A percentile compares a stretch with the other conserved stretches of the same genome.
Conservation (phyloP, 2,888 invertebrate genomes). For the Crematogaster levior region DNA sequence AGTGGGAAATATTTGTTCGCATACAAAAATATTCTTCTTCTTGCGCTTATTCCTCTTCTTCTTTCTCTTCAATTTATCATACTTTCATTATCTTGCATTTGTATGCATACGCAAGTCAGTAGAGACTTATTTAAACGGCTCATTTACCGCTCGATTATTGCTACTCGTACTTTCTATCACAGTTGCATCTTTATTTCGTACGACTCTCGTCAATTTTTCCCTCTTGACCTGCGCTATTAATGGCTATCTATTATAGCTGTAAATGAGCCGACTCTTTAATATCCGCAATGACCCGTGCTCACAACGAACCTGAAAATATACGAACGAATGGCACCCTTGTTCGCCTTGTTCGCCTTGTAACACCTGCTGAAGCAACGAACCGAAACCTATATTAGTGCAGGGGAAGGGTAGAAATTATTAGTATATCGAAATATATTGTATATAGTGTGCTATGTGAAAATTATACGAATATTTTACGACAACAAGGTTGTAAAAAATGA, state of each 20-base stretch:
- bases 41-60: background rate
- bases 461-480: background rate
- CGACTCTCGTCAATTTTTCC: conserved; percentile 43
- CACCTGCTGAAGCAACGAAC: conserved; percentile 46
- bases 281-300: conserved; percentile 79
- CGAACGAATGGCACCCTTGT: conserved; percentile 16
- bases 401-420: conserved; percentile 3
- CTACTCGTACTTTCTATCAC: background rate
- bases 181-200: conserved; percentile 6
- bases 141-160: conserved; percentile 1
- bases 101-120: background rate
- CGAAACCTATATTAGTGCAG: background rate
- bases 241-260: conserved; percentile 84
- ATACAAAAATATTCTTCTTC: background rate
- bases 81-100: background rate
- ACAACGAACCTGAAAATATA: conserved; percentile 32
- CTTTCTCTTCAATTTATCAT: background rate
- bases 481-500: background rate
- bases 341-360: too few relatives aligned
- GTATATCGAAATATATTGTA: background rate
- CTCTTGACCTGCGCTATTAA: conserved; percentile 78
- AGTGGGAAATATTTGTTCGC: conserved; percentile 19
- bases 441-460: background rate
- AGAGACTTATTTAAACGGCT: conserved; percentile 7
- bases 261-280: conserved; percentile 85